Base-by-base conservation (phyloP, 2,888 invertebrate genomes). In the Drosophila mettleri region DNA sequence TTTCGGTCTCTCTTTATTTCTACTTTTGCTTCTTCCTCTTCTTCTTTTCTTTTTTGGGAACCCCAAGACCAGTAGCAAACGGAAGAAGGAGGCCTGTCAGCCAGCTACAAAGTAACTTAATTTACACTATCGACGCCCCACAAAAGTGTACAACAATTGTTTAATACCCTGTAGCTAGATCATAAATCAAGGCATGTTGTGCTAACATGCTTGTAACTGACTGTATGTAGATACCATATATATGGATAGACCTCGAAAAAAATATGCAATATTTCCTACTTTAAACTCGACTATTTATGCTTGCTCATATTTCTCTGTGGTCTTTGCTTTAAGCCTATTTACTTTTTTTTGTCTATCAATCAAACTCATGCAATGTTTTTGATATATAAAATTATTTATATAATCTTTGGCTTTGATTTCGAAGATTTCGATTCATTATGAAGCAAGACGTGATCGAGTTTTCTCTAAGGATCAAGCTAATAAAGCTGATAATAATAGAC, bases 81-180 rank as follows among this genome's bases (percentile, higher is more conserved):
- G 81, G 74, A 84, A 74, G 86, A 68, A 74, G 86, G 69, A 73
- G 80, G 67, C 74, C 67, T 67, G 80, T 78, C 76, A 74, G 75
- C 36, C 22, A 62, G 73, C 73, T 69, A 82, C 75, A 87, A 88
- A 89, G 88, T 88, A 86, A 78, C 88, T 86, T 89, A 82, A 86
- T 86, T 89, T 89, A 71, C 83, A 85, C 79, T 62, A 73, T 49
- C 55, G 51, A 59, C 59, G 54, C 57, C 67, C 67, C 64, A 66
- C 52, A 59, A 71, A 69, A 66, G 61, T 62, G 62, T 34, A 61
- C 61, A 70, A 61, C 75, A 80, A 72, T 76, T 73, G 69, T 54
- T 61, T 27, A 2, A 43, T 61, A 53, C 69, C 68, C 55, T 73
- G 46, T 43, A 61, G 1, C 27, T 7, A 33, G 18, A 1, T 9